Conservation (phyloP, 2,888 invertebrate genomes). For the Polietes domitor region DNA sequence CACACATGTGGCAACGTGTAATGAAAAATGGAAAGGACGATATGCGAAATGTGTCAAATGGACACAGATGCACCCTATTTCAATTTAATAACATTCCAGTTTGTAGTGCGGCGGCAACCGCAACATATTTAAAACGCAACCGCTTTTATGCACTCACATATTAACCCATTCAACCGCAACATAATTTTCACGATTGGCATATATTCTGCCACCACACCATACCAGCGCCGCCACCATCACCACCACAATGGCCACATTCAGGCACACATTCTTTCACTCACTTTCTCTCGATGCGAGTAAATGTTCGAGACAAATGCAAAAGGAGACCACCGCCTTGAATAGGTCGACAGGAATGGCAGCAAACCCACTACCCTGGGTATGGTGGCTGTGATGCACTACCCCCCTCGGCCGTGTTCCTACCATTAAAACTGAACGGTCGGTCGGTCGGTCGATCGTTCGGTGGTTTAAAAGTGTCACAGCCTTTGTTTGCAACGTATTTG, state of each 20-base stretch:
- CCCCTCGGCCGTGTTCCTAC: too few relatives aligned
- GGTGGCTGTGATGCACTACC: too few relatives aligned
- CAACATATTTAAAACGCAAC: constrained; percentile 67
- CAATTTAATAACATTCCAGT: constrained; percentile 57
- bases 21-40: constrained; percentile 11
- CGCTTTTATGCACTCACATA: constrained; percentile 67
- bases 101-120: constrained; percentile 50
- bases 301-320: not conserved
- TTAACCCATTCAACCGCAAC: constrained; percentile 66
- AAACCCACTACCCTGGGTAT: not conserved
- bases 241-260: not conserved
- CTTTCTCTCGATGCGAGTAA: not conserved
- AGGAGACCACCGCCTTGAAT: not conserved
- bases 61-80: constrained; percentile 64
- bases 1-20: not conserved
- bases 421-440: constrained; percentile 6
- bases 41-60: constrained; percentile 56
- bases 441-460: too few relatives aligned
- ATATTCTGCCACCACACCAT: constrained; percentile 31
- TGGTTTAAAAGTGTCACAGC: constrained; percentile 21
- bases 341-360: not conserved
- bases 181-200: constrained; percentile 66
- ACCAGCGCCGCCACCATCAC: not conserved
- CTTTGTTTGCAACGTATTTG: not conserved
- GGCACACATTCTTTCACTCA: not conserved